Evolutionary conservation across 1,140 invertebrate species (phyloP), one percentile per base, ranked within the genome.

Genomic region (Contarinia nasturtii): DNA sequence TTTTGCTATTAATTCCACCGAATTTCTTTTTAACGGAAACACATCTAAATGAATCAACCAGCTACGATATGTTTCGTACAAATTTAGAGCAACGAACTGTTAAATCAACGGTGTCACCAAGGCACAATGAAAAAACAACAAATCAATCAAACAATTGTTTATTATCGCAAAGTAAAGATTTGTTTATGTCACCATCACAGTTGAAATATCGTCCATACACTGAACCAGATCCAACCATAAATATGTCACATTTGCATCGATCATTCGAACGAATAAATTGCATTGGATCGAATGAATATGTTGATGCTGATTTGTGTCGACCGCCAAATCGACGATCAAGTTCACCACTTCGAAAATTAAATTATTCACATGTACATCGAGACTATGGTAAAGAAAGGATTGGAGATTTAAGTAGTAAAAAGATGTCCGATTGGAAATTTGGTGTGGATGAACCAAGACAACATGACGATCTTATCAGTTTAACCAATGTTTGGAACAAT

Each of bases 1-100:
- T 82, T 53, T 66, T 86, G 48, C 59, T 86, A 50, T 63, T 81
- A 48, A 80, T 85, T 59, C 80, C 81, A 45, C 82, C 82, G 10
- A 74, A 82, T 62, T 75, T 80, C 51, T 82, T 80, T 57, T 52
- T 71, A 33, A 66, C 76, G 33, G 43, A 44, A 19, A 27, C 60
- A 64, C n/a, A n/a, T n/a, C n/a, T n/a, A n/a, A 50, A 27, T 27
- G 27, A 27, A 27, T 27, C 27, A 10, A 3, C 27, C 27, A 27
- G 4, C 27, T 27, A 27, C 27, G 27, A 27, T 10, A 27, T 27
- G 27, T 27, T 27, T 27, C 27, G 27, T 5, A 5, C 27, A 27
- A 27, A 27, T 27, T 27, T 27, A 27, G 27, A 27, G 27, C 27
- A 27, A 27, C 27, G 4, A 27, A 27, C 27, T 27, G 27, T 27